phyloP scores from a whole-genome alignment of 2,888 invertebrate genomes.

The Theristus sp. region DNA sequence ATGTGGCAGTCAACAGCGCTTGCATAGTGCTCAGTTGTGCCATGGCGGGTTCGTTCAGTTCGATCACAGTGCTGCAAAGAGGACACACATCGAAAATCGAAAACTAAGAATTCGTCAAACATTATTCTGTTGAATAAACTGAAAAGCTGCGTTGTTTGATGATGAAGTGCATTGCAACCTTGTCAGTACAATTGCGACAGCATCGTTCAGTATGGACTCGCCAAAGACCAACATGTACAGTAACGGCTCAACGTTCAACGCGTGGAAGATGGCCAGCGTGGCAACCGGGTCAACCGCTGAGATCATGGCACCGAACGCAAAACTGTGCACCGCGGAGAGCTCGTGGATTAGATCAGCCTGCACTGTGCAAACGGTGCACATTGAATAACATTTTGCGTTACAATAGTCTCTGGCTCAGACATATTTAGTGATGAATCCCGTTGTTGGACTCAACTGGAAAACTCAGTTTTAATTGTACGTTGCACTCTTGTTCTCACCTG shows the following conservation, averaged over 20 bases:
- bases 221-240: conserved; percentile 98
- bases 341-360: conserved; percentile 53
- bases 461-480: too few relatives aligned
- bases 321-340: conserved; percentile 82
- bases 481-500: conserved; percentile 46
- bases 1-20: conserved; percentile 40
- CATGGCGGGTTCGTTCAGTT: conserved; percentile 28
- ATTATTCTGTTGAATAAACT: not conserved
- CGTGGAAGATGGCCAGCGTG: conserved; percentile 82
- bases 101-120: not conserved
- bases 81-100: too few relatives aligned
- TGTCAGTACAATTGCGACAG: conserved; percentile 89
- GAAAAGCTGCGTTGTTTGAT: not conserved
- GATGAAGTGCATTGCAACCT: conserved; percentile 41
- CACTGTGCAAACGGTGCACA: conserved; percentile 11
- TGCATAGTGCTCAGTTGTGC: conserved; percentile 47
- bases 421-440: too few relatives aligned
- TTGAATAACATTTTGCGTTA: too few relatives aligned
- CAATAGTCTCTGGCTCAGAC: not conserved
- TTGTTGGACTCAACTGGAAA: too few relatives aligned
- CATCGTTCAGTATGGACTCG: conserved; percentile 86
- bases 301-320: conserved; percentile 91
- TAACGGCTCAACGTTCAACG: conserved; percentile 84
- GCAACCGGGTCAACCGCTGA: conserved; percentile 98
- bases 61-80: conserved; percentile 24